Conservation (phyloP, 2,797 vertebrate genomes). For the Enteromius treurensis region DNA sequence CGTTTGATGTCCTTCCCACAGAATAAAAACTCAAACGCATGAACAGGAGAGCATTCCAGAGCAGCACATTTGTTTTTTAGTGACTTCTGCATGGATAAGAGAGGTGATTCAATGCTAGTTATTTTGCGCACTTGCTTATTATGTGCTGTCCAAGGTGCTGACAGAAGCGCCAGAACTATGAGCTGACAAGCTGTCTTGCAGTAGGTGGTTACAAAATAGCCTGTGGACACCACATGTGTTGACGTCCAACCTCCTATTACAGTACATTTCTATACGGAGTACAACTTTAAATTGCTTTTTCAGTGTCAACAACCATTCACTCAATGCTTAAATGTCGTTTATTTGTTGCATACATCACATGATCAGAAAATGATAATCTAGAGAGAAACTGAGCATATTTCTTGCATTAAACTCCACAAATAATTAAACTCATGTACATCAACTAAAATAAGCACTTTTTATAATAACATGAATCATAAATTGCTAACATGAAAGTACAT, state of each 20-base stretch:
- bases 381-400: not conserved
- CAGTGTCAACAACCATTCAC: not conserved
- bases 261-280: not conserved
- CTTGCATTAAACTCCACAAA: conserved; percentile 6
- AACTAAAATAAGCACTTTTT: not conserved
- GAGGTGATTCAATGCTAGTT: conserved; percentile 7
- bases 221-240: not conserved
- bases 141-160: conserved; percentile 62
- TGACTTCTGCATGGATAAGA: not conserved
- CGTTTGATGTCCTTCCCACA: not conserved
- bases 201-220: conserved; percentile 13
- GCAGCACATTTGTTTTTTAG: not conserved
- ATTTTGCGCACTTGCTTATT: not conserved
- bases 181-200: conserved; percentile 1
- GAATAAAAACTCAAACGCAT: not conserved
- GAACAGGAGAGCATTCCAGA: not conserved
- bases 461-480: not conserved
- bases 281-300: not conserved
- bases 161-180: not conserved
- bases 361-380: not conserved
- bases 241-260: not conserved
- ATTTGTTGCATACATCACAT: conserved; percentile 14
- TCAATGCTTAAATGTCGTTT: not conserved
- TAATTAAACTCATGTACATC: not conserved
- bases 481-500: not conserved